Conservation (phyloP, 2,888 invertebrate genomes). For the Argyresthia albistria region DNA sequence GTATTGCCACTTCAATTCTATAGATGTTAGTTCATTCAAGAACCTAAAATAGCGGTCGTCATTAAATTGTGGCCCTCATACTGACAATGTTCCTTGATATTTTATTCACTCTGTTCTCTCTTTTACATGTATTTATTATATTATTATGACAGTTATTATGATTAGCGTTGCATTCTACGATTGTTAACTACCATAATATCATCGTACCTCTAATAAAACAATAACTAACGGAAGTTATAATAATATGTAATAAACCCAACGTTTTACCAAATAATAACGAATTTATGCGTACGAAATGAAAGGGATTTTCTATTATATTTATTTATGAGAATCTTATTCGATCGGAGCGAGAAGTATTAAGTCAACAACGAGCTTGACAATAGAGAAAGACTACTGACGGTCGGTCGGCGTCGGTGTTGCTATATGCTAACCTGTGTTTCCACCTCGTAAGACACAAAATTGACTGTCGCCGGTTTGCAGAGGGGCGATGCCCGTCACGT, state of each 20-base stretch:
- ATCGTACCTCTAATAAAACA: neutral
- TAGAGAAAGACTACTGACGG: slow-evolving; percentile 32
- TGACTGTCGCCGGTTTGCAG: slow-evolving; percentile 24
- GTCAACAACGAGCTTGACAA: slow-evolving; percentile 60
- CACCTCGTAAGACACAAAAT: slow-evolving; percentile 30
- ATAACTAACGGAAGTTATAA: neutral
- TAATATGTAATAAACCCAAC: neutral
- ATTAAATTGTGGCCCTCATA: slow-evolving; percentile 31
- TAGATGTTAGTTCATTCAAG: slow-evolving; percentile 60
- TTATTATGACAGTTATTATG: too few species aligned
- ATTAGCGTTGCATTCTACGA: too few species aligned
- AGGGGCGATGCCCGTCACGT: slow-evolving; percentile 55
- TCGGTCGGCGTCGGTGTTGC: slow-evolving; percentile 19
- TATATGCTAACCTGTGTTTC: too few species aligned
- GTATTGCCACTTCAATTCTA: slow-evolving; percentile 62
- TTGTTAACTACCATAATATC: too few species aligned
- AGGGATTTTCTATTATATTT: slow-evolving; percentile 37
- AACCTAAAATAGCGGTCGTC: too few species aligned
- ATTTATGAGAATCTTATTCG: slow-evolving; percentile 48
- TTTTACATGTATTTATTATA: too few species aligned
- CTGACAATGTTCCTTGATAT: slow-evolving; percentile 22
- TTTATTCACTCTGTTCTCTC: slow-evolving; percentile 11
- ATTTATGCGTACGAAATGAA: slow-evolving; percentile 11
- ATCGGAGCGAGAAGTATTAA: slow-evolving; percentile 53
- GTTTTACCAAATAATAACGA: slow-evolving; percentile 2